Conservation (phyloP, 2,113 vertebrate genomes). For the Protomyctophum bolini region DNA sequence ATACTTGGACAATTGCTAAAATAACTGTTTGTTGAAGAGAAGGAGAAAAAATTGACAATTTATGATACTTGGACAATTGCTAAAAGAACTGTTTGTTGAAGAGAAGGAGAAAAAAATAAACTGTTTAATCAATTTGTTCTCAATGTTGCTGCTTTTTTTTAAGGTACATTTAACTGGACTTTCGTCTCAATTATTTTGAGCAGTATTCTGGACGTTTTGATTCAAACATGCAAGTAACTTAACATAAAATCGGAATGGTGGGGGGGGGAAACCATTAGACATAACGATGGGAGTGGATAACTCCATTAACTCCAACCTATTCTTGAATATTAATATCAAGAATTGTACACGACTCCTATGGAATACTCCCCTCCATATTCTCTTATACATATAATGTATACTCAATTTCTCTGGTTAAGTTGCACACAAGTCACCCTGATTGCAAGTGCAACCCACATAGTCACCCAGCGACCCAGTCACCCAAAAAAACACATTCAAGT, state of each 20-base stretch:
- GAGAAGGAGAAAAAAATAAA: neutral
- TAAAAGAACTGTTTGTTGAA: too few species aligned
- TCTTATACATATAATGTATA: too few species aligned
- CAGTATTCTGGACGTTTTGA: slow-evolving; percentile 38
- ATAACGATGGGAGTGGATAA: neutral
- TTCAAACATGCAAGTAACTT: slow-evolving; percentile 10
- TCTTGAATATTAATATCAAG: too few species aligned
- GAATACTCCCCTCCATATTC: too few species aligned
- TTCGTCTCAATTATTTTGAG: slow-evolving; percentile 8
- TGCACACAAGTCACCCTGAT: too few species aligned
- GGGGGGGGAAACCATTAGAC: neutral
- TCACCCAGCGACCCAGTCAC: too few species aligned
- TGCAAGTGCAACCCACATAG: too few species aligned
- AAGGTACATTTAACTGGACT: slow-evolving; percentile 33
- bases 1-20: neutral
- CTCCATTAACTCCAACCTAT: neutral
- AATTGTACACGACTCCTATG: too few species aligned
- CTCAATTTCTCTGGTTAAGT: too few species aligned
- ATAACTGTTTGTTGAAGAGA: too few species aligned
- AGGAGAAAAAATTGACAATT: neutral
- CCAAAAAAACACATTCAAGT: neutral
- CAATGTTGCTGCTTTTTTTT: neutral
- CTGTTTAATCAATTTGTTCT: slow-evolving; percentile 16
- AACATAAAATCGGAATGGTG: slow-evolving; percentile 23
- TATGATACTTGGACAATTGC: slow-evolving; percentile 17